phyloP scores from a whole-genome alignment of 2,797 vertebrate species.

The Alfaro cultratus region DNA sequence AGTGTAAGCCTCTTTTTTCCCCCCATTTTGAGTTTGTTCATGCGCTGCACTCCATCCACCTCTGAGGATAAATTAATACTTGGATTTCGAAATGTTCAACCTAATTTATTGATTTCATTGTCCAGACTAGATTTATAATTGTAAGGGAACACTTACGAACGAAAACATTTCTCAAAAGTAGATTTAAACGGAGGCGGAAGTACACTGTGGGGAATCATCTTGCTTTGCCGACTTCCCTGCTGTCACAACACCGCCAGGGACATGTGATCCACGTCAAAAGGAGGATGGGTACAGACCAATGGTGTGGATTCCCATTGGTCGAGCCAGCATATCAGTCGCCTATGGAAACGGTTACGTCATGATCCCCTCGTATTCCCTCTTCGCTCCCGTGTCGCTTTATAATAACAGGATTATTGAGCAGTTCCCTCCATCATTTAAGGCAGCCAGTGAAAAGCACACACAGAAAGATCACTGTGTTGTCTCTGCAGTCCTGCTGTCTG shows the following conservation, averaged over 20 bases:
- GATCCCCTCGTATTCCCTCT: constrained; percentile 61
- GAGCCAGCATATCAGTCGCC: constrained; percentile 79
- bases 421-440: constrained; percentile 53
- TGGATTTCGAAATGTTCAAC: neutral
- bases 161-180: neutral
- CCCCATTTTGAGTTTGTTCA: no score
- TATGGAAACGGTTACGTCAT: constrained; percentile 84
- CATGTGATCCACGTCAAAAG: constrained; percentile 79
- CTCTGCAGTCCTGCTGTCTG: constrained; percentile 44
- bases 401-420: constrained; percentile 71
- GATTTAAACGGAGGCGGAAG: constrained; percentile 55
- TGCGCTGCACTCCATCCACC: neutral
- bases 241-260: constrained; percentile 75
- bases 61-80: neutral
- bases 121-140: no score
- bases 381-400: constrained; percentile 61
- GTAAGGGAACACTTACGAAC: neutral
- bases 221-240: constrained; percentile 25
- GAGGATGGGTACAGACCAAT: constrained; percentile 71
- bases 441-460: constrained; percentile 35
- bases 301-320: constrained; percentile 81
- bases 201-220: neutral
- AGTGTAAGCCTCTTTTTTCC: neutral
- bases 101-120: neutral
- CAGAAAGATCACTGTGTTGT: constrained; percentile 33